phyloP scores from a whole-genome alignment of 2,113 vertebrate species.

The Phylloscopus trochiloides region DNA sequence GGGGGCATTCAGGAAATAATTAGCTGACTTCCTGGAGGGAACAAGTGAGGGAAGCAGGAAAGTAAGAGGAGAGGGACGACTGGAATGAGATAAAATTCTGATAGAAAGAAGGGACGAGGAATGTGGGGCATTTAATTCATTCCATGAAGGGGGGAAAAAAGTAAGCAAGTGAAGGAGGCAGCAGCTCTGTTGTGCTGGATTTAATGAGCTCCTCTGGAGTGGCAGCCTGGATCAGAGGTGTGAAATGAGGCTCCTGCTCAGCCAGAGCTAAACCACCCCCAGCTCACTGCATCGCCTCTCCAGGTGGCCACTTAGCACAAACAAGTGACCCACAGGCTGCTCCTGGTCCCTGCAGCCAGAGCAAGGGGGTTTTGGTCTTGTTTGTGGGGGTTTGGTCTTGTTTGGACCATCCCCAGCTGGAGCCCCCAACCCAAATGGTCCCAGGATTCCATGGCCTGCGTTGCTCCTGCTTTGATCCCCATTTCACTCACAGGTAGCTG shows the following conservation, averaged over 20 bases:
- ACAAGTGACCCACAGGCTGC: background rate
- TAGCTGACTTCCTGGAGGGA: slow-evolving; percentile 56
- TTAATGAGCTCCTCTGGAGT: slow-evolving; percentile 12
- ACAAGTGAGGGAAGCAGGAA: slow-evolving; percentile 29
- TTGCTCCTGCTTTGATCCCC: background rate
- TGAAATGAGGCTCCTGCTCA: background rate
- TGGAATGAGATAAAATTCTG: slow-evolving; percentile 1
- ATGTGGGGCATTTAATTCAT: slow-evolving; percentile 2
- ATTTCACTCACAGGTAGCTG: background rate
- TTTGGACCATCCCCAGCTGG: background rate
- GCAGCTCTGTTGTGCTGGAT: background rate
- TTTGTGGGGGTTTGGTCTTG: background rate
- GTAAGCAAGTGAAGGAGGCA: background rate
- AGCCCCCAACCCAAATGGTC: background rate
- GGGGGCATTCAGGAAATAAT: slow-evolving; percentile 65
- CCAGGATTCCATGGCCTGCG: accelerated
- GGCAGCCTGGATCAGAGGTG: background rate
- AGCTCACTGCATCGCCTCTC: background rate
- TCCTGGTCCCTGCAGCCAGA: background rate
- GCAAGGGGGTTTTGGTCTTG: accelerated
- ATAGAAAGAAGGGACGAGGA: background rate
- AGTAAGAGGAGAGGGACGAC: background rate
- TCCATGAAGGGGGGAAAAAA: background rate
- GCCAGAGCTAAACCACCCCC: background rate
- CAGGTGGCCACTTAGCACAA: background rate